phyloP scores from a whole-genome alignment of 2,113 vertebrate genomes.

The sheep (Ovis aries) region ARS-UI_Ramb_v3.0 NC_056063.1:3200001-3200500 shows the following conservation, averaged over 20 bases:
- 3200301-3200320: constrained; percentile 35
- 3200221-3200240: constrained; percentile 42
- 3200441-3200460: constrained; percentile 26
- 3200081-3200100: constrained; percentile 66
- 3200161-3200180: constrained; percentile 16
- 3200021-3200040: constrained; percentile 70
- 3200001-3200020: constrained; percentile 64
- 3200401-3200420: constrained; percentile 52
- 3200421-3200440: constrained; percentile 53
- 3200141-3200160: constrained; percentile 22
- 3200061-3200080: constrained; percentile 72
- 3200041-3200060: constrained; percentile 68
- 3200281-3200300: neutral
- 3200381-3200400: constrained; percentile 50
- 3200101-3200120: constrained; percentile 68
- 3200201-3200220: neutral
- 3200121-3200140: constrained; percentile 62
- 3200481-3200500: constrained; percentile 7
- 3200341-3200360: constrained; percentile 55
- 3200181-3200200: constrained; percentile 12
- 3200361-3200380: constrained; percentile 55
- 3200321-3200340: constrained; percentile 52
- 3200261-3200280: neutral
- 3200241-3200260: constrained; percentile 11
- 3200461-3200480: neutral